phyloP scores from a whole-genome alignment of 2,113 vertebrate species.

The Tiliqua scincoides region DNA sequence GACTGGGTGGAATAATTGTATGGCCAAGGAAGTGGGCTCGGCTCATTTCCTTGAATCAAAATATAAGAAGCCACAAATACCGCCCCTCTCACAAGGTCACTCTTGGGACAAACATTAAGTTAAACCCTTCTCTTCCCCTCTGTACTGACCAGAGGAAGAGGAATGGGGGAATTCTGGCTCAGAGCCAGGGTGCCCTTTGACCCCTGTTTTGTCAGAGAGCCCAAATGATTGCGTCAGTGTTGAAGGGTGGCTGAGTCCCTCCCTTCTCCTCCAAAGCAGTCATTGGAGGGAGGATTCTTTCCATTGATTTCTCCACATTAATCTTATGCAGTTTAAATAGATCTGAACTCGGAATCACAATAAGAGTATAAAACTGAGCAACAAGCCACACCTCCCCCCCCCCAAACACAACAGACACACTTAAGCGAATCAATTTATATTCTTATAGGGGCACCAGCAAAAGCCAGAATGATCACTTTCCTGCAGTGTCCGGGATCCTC shows the following conservation, averaged over 20 bases:
- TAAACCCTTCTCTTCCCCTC: not conserved
- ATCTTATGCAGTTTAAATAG: too few relatives aligned
- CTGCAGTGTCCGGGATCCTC: not conserved
- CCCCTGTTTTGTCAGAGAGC: too few relatives aligned
- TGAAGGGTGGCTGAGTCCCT: not conserved
- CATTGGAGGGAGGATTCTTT: not conserved
- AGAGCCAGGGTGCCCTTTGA: too few relatives aligned
- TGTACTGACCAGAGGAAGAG: not conserved
- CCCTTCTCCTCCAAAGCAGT: not conserved
- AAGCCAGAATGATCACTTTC: not conserved
- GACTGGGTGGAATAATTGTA: not conserved
- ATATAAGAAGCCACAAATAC: not conserved
- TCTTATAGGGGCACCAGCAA: not conserved
- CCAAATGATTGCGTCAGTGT: not conserved
- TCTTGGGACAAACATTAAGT: too few relatives aligned
- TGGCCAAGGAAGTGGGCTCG: not conserved
- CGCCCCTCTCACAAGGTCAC: too few relatives aligned
- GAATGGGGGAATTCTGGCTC: not conserved
- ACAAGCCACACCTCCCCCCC: too few relatives aligned
- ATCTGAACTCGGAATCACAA: too few relatives aligned
- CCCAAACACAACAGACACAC: not conserved
- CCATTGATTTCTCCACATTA: not conserved
- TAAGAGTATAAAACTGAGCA: not conserved
- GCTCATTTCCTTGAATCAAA: not conserved
- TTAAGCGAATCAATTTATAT: not conserved